These are phyloP conservation scores for Mongoloraphidia duomilia DNA, from an alignment of 2,888 invertebrate genomes.

Conservation along the genomic window DNA sequence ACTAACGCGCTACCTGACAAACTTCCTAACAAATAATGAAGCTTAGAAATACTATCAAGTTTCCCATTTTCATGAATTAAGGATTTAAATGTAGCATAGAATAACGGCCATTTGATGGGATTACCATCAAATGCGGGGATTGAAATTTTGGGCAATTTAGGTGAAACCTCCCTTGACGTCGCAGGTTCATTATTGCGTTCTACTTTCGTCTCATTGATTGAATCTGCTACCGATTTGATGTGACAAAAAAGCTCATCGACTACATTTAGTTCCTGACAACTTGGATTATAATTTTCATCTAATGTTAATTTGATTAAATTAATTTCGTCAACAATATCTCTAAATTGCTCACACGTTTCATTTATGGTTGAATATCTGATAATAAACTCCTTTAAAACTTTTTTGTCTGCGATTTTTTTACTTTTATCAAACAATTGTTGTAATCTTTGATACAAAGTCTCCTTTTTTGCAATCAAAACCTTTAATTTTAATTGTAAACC, in stretches of 20 bases:
- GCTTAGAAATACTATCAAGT: background rate
- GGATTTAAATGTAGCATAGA: slow-evolving; percentile 6
- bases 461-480: too few relatives aligned
- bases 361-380: too few relatives aligned
- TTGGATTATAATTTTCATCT: background rate
- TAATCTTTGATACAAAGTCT: too few relatives aligned
- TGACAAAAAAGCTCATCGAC: background rate
- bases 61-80: slow-evolving; percentile 5
- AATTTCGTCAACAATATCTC: too few relatives aligned
- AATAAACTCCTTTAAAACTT: too few relatives aligned
- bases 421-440: too few relatives aligned
- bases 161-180: background rate
- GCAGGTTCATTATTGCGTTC: background rate
- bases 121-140: background rate
- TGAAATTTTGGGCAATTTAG: slow-evolving; percentile 1
- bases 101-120: background rate
- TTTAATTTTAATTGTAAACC: too few relatives aligned
- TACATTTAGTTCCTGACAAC: background rate
- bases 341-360: too few relatives aligned
- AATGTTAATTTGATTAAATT: too few relatives aligned
- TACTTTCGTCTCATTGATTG: background rate
- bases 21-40: slow-evolving; percentile 3
- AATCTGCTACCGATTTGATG: background rate
- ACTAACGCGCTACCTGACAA: slow-evolving; percentile 3
- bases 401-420: too few relatives aligned